Evolutionary conservation across 2,797 vertebrate genomes (phyloP), one percentile per base, ranked within the genome.

Genomic region (Percopsis omiscomaycus): DNA sequence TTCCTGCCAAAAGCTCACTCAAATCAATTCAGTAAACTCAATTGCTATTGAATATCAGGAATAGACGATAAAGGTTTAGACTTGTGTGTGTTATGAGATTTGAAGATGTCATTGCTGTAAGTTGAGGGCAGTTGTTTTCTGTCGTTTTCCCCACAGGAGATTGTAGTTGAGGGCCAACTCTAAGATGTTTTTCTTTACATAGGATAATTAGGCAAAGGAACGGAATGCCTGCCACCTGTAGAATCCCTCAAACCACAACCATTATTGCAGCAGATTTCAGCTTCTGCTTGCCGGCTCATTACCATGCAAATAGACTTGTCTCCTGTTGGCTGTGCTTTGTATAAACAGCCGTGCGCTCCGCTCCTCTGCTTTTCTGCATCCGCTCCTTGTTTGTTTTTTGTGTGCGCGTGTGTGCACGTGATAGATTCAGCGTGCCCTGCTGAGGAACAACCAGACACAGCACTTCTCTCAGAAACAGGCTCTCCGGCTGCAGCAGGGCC

Each of bases 371-470:
- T 49, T 47, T 52, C 68, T 70, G 44, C 50, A 37, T 59, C 75
- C 64, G 37, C 61, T 72, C 32, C 58, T 53, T 84, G 32, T 82
- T 60, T 75, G 52, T 76, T 53, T 64, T 72, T 13, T 1, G 55
- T 58, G 55, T 58, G 37, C 22, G 37, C 45, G 56, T 58, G 56
- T 14, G 57, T 47, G 53, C 61, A 58, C 54, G 51, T 3, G 54
- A 59, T 84, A 97, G 96, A 96, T 97, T 89, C 95, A 97, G 77
- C 92, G 94, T 60, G 94, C 94, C 60, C 90, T 97, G 73, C 92
- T 97, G 64, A 91, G 96, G 80, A 97, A 97, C 85, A 95, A 95
- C 85, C 95, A 96, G 82, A 95, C 95, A n/a, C 94, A 96, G 83
- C 92, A 92, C 5, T 94, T 94, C 82, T 95, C 96, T 29, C 95